A percentile compares a stretch with the other conserved stretches of the same genome.
phyloP scores from a whole-genome alignment of 2,113 vertebrate species.

The Odocoileus hemionus region DNA sequence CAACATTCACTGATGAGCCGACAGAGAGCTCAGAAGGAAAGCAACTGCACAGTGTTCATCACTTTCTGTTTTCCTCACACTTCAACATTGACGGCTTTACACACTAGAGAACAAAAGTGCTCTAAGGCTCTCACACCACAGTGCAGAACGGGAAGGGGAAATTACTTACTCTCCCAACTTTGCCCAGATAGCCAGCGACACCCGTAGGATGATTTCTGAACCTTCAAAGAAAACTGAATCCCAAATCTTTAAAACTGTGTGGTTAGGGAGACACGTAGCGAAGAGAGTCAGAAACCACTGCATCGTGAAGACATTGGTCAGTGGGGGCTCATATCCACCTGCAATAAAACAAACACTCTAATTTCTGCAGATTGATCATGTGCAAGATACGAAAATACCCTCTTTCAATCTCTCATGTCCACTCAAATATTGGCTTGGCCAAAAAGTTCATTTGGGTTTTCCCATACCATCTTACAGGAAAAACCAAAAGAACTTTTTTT shows the following conservation, averaged over 20 bases:
- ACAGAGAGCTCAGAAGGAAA: background rate
- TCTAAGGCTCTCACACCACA: background rate
- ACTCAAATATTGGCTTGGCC: background rate
- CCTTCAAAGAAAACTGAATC: slow-evolving; percentile 99
- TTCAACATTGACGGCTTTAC: background rate
- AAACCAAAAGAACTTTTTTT: background rate
- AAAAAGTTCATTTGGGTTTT: background rate
- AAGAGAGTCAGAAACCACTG: slow-evolving; percentile 99
- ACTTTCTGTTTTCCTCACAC: background rate
- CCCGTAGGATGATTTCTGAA: slow-evolving; percentile 95
- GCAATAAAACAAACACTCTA: slow-evolving; percentile 30
- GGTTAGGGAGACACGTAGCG: slow-evolving; percentile 96
- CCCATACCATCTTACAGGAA: background rate
- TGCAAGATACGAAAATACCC: background rate
- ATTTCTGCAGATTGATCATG: background rate
- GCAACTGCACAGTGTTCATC: background rate
- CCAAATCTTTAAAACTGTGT: slow-evolving; percentile 98
- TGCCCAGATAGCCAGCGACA: slow-evolving; percentile 96
- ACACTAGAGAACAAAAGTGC: background rate
- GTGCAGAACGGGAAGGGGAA: background rate
- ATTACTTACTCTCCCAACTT: slow-evolving; percentile 94
- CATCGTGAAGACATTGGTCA: slow-evolving; percentile 99
- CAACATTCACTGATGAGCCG: background rate
- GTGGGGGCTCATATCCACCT: slow-evolving; percentile 97
- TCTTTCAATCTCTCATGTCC: background rate